Evolutionary conservation across 2,113 vertebrate species (phyloP), one percentile per base, ranked within the genome.

Genomic region (Neolamprologus kungweensis): DNA sequence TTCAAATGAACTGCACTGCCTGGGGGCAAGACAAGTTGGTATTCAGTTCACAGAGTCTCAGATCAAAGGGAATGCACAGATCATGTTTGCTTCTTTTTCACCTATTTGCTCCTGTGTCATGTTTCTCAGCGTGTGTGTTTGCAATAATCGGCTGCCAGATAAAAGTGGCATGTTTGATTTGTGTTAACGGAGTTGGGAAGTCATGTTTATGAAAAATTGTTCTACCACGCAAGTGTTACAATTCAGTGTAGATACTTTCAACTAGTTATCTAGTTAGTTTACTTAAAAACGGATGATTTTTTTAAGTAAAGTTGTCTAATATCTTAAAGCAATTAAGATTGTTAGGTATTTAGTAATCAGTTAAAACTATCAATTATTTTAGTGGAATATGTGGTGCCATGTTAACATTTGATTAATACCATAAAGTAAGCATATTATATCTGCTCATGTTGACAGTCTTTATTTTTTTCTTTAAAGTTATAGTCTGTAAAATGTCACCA

Each of bases 61-160:
- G 65, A 91, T 90, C 81, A 88, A 71, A 85, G 42, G 6, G 26
- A 84, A 85, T 21, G 19, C 45, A 73, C 63, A 87, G 19, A 89
- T 83, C 45, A 80, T 55, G 35, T 90, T 89, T 75, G 58, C 31
- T 55, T 73, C n/a, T 82, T 65, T 50, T 83, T 42, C 50, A 79
- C 8, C 33, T 31, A 12, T 50, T 86, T 65, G 21, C 83, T 80
- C 47, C 37, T 9, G 3, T 60, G 71, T 86, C 50, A 31, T 82
- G 57, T 86, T 68, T 84, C 63, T 80, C 73, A 51, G 58, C 45
- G 1, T 73, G 68, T 31, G 31, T 45, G 78, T 71, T 80, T 87
- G 79, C 23, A 37, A 73, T 54, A 55, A 45, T 87, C 12, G 2
- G 17, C 80, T 53, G 28, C 21, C 47, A 73, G 71, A 85, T 42